Base-by-base conservation (phyloP, 2,888 invertebrate genomes). In the Ellobium chinense region DNA sequence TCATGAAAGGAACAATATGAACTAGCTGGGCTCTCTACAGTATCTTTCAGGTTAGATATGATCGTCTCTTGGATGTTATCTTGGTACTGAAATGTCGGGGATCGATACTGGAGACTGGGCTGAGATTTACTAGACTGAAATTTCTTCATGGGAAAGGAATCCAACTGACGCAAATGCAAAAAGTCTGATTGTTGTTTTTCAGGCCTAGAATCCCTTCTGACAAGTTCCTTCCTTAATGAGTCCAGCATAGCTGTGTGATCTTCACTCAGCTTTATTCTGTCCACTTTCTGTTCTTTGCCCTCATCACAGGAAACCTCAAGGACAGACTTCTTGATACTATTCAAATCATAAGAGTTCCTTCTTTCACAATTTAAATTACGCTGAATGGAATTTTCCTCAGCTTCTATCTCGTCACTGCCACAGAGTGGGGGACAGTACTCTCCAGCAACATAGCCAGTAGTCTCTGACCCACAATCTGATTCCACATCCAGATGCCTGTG, bases 391-490 rank as follows among this genome's bases (percentile, higher is more conserved):
- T 62, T 54, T 46, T 70, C 63, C 39, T n/a, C 34, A 36, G 68
- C 36, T 27, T 46, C 46, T 1, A 24, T 27, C 54, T 39, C 31
- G 24, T 37, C 34, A 29, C 24, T n/a, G 0, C 34, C 56, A 73
- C 73, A 79, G 9, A 80, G 68, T 18, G 80, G 80, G n/a, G 80
- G 74, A 24, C 39, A 46, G 58, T 80, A 80, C 21, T 66, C 21
- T 24, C 76, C 80, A n/a, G 72, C 66, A 24, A 80, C 80, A 68
- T 80, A 80, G 2, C 58, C 66, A n/a, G 14, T 56, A 3, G 14
- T 31, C n/a, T 66, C 76, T 56, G 56, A 73, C 5, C 39, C 62
- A 27, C 60, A 73, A 29, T 62, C 62, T 34, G 60, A 62, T 21
- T 62, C 62, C 37, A n/a, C 58, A 24, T 62, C 29, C 24, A 36